phyloP scores from a whole-genome alignment of 2,113 vertebrate species.

The Bubo blakistoni region DNA sequence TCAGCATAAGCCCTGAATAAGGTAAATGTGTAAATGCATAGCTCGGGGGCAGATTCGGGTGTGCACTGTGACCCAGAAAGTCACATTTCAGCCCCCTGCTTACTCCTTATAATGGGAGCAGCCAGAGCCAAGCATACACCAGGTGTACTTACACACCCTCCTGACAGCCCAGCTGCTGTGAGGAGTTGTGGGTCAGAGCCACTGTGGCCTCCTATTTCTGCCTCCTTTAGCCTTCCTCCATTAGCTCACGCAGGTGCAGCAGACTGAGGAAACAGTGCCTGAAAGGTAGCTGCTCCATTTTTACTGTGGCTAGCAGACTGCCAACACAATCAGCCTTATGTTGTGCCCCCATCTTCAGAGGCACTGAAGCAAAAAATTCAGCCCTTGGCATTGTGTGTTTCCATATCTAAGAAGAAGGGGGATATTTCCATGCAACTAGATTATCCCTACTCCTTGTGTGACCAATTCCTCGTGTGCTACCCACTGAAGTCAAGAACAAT shows the following conservation, averaged over 20 bases:
- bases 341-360: neutral
- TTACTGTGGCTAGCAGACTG: neutral
- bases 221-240: neutral
- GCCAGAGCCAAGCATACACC: neutral
- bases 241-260: neutral
- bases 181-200: neutral
- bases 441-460: neutral
- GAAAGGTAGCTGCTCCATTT: neutral
- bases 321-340: neutral
- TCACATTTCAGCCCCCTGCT: neutral
- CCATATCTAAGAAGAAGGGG: neutral
- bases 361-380: neutral
- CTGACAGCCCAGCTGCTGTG: neutral
- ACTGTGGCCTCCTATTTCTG: neutral
- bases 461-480: neutral
- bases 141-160: neutral
- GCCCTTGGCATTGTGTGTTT: neutral
- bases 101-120: neutral
- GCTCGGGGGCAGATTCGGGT: neutral
- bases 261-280: neutral
- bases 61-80: slow-evolving; percentile 33
- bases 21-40: slow-evolving; percentile 22
- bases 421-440: neutral
- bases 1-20: slow-evolving; percentile 21
- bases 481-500: neutral